Evolutionary conservation across 1,140 invertebrate genomes (phyloP).

Genomic region (Littorina saxatilis): DNA sequence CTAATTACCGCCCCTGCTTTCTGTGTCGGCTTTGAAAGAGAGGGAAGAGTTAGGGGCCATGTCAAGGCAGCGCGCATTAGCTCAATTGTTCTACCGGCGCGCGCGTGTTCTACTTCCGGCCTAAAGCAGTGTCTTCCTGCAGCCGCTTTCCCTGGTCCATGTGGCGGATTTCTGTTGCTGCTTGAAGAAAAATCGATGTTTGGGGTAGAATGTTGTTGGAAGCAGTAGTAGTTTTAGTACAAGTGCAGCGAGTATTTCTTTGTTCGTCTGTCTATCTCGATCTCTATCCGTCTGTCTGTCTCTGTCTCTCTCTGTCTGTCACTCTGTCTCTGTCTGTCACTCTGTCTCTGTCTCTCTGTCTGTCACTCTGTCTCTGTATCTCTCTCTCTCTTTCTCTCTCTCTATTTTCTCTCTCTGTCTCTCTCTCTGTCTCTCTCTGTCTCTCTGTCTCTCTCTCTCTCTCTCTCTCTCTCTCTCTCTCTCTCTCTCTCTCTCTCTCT

Average conservation of each 20-base stretch:
- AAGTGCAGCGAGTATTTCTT: too few species aligned
- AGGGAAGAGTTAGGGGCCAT: not conserved
- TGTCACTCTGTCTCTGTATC: not conserved
- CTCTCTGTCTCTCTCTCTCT: not conserved
- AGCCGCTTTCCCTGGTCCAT: too few species aligned
- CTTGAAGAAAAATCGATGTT: too few species aligned
- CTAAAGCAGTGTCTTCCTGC: not conserved
- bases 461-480: not conserved
- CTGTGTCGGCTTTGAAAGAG: not conserved
- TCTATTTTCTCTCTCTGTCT: not conserved
- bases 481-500: too few species aligned
- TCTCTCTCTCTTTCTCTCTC: not conserved
- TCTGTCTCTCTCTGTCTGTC: not conserved
- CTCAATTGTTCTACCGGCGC: slow-evolving; percentile 20
- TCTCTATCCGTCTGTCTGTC: not conserved
- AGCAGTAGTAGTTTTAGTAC: too few species aligned
- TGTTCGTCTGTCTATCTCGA: not conserved
- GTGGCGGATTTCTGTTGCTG: too few species aligned
- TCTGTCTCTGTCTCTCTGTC: slow-evolving; percentile 1
- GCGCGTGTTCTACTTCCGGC: slow-evolving; percentile 10
- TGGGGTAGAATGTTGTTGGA: too few species aligned
- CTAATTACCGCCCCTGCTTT: slow-evolving; percentile 15
- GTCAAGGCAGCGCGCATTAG: slow-evolving; percentile 11
- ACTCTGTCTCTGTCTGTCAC: not conserved
- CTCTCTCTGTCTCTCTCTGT: not conserved